These are phyloP conservation scores for Diorhabda sublineata DNA, from an alignment of 1,140 invertebrate species.

Conservation along the genomic window DNA sequence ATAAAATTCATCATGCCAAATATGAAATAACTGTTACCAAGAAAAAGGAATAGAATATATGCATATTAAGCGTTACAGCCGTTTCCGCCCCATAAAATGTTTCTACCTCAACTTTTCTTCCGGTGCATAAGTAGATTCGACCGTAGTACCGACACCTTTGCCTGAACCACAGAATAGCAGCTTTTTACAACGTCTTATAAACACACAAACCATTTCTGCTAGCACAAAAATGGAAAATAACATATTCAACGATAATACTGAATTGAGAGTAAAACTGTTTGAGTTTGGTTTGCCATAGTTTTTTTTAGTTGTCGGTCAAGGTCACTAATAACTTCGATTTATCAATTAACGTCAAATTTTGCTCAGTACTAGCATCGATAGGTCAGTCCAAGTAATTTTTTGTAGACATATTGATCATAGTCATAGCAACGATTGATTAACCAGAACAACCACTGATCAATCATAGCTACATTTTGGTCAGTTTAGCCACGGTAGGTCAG, in stretches of 20 bases:
- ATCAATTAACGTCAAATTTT: too few relatives aligned
- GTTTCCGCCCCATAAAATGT: background rate
- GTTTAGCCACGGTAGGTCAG: too few relatives aligned
- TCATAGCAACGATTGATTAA: too few relatives aligned
- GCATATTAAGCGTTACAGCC: background rate
- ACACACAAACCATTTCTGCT: conserved; percentile 38
- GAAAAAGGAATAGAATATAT: background rate
- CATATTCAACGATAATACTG: background rate
- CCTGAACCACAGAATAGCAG: conserved; percentile 44
- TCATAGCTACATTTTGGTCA: too few relatives aligned
- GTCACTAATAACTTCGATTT: too few relatives aligned
- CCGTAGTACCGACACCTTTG: conserved; percentile 40
- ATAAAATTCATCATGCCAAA: background rate
- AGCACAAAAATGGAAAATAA: conserved; percentile 10
- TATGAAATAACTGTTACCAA: conserved; percentile 5
- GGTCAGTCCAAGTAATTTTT: too few relatives aligned
- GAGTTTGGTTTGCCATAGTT: background rate
- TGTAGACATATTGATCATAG: too few relatives aligned
- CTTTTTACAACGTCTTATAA: conserved; percentile 42
- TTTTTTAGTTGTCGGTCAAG: too few relatives aligned
- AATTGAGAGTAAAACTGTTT: background rate
- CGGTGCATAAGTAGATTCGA: conserved; percentile 29
- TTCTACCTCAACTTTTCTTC: conserved; percentile 23
- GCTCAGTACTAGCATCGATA: too few relatives aligned
- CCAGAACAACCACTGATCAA: too few relatives aligned